Evolutionary conservation across 2,797 vertebrate species (phyloP), one percentile per base, ranked within the genome.

Genomic region (Pempheris klunzingeri): DNA sequence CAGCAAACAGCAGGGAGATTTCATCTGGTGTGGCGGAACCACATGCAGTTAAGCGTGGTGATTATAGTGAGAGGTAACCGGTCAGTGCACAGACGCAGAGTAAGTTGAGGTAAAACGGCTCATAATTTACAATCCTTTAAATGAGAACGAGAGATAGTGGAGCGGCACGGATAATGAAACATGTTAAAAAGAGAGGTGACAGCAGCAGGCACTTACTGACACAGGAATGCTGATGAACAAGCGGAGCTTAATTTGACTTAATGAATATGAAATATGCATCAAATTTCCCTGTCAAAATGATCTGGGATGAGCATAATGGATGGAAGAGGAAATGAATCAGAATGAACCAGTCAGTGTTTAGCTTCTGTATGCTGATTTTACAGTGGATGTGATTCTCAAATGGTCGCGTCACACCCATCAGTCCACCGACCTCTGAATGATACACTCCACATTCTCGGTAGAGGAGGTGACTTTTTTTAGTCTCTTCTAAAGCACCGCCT

Each of bases 181-280:
- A 43, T 75, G 68, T 73, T 71, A 52, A 32, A 81, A 44, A 22
- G 11, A 65, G 55, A 18, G 0, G 49, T 3, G 4, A 59, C 38
- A 60, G 81, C 70, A 83, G 76, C 60, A 81, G 77, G 38, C 79
- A 72, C 53, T 84, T 74, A 67, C 69, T 74, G 77, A 88, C 5
- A 60, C 60, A 68, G 61, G 49, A 59, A 84, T 26, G 60, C 69
- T 83, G 84, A 88, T 87, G 82, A 93, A 87, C 80, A 83, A 85
- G 79, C 69, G 32, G 12, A 77, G 74, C 18, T 68, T 88, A 83
- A 90, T 91, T 87, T 79, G 46, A 85, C 70, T 71, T 87, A 86
- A 92, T 87, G 81, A 89, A 83, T 78, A 77, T 80, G 74, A 83
- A 88, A 91, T 86, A 82, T 86, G 83, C 81, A 86, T 89, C 53